Conservation (phyloP, 2,888 invertebrate species). For the Tachina lurida region DNA sequence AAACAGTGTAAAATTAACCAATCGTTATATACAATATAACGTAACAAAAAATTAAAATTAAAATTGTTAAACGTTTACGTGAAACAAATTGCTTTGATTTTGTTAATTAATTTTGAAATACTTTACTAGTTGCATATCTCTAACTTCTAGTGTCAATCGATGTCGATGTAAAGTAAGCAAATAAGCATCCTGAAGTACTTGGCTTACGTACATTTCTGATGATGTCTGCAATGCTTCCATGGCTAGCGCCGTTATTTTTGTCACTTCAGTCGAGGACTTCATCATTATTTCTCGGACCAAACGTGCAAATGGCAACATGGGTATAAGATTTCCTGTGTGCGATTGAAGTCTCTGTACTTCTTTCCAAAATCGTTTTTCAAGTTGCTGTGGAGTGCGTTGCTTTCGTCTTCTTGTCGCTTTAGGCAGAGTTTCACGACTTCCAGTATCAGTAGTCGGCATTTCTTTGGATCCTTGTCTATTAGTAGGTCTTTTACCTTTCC, state of each 20-base stretch:
- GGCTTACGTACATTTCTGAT: slow-evolving; percentile 83
- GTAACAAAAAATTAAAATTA: neutral
- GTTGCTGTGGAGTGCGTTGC: slow-evolving; percentile 47
- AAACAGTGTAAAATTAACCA: too few species aligned
- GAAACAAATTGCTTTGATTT: neutral
- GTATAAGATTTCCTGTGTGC: slow-evolving; percentile 78
- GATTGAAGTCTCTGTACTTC: slow-evolving; percentile 72
- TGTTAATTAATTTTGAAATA: slow-evolving; percentile 77
- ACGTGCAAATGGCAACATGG: slow-evolving; percentile 82
- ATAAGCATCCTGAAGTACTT: slow-evolving; percentile 83
- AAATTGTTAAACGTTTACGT: neutral
- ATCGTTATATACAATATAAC: neutral
- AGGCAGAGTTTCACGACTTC: neutral
- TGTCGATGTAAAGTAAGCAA: slow-evolving; percentile 83
- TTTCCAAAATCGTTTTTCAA: slow-evolving; percentile 41
- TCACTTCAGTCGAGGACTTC: slow-evolving; percentile 53
- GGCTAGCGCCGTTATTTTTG: slow-evolving; percentile 81
- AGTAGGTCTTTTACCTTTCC: too few species aligned
- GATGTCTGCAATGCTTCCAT: slow-evolving; percentile 84
- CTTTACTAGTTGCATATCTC: slow-evolving; percentile 83
- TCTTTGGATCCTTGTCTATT: too few species aligned
- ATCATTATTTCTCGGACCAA: slow-evolving; percentile 83
- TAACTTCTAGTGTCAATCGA: slow-evolving; percentile 83
- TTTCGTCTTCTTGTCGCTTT: slow-evolving; percentile 61
- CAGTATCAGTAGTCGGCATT: too few species aligned